Conservation (phyloP, 2,113 vertebrate genomes). For the Montifringilla adamsi region DNA sequence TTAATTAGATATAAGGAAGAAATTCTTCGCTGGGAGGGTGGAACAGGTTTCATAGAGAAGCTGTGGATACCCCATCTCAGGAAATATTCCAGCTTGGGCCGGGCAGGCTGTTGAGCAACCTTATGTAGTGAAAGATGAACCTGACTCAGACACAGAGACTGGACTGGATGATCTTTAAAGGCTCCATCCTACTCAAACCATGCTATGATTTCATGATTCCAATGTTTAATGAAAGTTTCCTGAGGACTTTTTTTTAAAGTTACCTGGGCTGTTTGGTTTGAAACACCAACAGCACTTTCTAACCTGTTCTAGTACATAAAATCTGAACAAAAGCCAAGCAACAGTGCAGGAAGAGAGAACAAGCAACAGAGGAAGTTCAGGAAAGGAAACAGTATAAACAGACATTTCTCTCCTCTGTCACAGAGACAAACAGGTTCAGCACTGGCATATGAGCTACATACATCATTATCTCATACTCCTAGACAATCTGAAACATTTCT, state of each 20-base stretch:
- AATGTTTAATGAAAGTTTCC: not conserved
- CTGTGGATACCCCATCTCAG: not conserved
- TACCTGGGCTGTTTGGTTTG: not conserved
- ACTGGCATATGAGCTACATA: not conserved
- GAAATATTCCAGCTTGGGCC: not conserved
- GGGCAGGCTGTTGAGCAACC: not conserved
- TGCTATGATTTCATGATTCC: not conserved
- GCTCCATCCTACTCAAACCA: not conserved
- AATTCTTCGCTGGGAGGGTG: not conserved
- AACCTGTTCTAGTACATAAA: not conserved
- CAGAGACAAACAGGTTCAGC: not conserved
- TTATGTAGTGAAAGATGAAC: not conserved
- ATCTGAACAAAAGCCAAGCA: not conserved
- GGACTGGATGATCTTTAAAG: not conserved
- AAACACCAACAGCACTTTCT: not conserved
- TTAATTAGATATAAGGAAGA: not conserved
- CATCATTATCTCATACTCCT: not conserved
- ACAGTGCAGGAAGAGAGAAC: not conserved
- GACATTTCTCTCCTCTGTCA: not conserved
- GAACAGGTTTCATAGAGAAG: not conserved
- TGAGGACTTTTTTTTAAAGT: not conserved
- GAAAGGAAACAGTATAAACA: not conserved
- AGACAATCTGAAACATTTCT: not conserved
- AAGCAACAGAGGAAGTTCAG: not conserved
- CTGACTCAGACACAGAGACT: not conserved